phyloP scores from a whole-genome alignment of 1,140 invertebrate genomes.

The Stegodyphus dumicola region DNA sequence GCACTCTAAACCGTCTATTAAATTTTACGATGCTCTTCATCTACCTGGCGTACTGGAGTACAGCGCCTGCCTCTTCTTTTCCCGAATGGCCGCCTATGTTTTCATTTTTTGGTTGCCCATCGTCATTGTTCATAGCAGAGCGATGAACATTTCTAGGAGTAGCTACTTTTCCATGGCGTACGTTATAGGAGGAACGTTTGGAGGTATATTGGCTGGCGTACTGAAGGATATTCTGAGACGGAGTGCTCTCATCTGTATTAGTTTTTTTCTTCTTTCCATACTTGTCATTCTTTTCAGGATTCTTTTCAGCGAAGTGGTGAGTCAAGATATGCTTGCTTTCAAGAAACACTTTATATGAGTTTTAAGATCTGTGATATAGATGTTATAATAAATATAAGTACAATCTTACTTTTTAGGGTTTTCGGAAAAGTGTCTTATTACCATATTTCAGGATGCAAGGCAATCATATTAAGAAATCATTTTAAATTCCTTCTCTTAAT shows the following conservation, averaged over 20 bases:
- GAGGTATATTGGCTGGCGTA: background rate
- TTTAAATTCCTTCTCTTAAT: no score
- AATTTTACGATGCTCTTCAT: background rate
- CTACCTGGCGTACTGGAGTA: conserved; percentile 22
- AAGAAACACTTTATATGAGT: no score
- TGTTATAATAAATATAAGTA: no score
- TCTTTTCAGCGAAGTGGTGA: no score
- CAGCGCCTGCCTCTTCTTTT: conserved; percentile 26
- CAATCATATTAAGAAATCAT: no score
- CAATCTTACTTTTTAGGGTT: no score
- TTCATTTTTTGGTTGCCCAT: conserved; percentile 4
- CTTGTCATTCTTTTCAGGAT: no score
- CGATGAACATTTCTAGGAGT: background rate
- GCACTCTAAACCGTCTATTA: background rate
- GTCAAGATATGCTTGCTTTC: no score
- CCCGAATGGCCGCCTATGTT: conserved; percentile 3
- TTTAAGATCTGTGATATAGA: no score
- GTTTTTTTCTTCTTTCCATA: no score
- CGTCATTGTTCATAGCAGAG: background rate
- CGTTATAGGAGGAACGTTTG: background rate
- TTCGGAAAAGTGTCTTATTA: no score
- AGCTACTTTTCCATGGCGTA: background rate
- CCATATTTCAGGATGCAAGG: no score
- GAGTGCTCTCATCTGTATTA: background rate
- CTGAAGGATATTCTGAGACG: background rate